phyloP scores from a whole-genome alignment of 2,888 invertebrate genomes.

The Dendrolimus houi region DNA sequence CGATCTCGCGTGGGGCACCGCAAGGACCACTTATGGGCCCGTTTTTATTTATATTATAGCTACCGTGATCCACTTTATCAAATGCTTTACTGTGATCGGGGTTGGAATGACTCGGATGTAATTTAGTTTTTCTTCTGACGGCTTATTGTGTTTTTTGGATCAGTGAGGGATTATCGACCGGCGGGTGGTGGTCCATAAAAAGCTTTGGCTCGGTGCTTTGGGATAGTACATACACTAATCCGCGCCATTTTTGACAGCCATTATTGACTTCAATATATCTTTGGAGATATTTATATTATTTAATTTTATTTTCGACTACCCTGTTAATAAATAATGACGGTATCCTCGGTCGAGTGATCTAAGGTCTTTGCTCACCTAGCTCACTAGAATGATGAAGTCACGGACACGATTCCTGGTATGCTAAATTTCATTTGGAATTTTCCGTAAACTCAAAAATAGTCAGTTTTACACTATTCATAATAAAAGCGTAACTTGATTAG shows the following conservation, averaged over 20 bases:
- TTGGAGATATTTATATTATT: conserved; percentile 7
- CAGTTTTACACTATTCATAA: too few species aligned
- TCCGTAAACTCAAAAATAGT: too few species aligned
- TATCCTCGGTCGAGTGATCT: too few species aligned
- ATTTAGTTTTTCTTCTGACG: conserved; percentile 54
- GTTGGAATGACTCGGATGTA: conserved; percentile 64
- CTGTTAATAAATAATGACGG: too few species aligned
- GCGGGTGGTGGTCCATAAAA: conserved; percentile 52
- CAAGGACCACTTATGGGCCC: conserved; percentile 66
- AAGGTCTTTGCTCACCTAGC: too few species aligned
- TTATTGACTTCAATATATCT: conserved; percentile 36
- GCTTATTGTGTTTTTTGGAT: conserved; percentile 68
- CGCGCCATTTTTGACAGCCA: conserved; percentile 29
- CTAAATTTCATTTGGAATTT: too few species aligned
- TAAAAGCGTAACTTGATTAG: too few species aligned
- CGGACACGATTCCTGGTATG: too few species aligned
- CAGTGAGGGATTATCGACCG: conserved; percentile 50
- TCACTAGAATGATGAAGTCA: too few species aligned
- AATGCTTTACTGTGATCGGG: conserved; percentile 68
- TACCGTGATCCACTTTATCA: conserved; percentile 75
- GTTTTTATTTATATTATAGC: conserved; percentile 67
- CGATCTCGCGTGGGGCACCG: conserved; percentile 52
- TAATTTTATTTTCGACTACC: too few species aligned
- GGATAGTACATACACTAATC: conserved; percentile 38
- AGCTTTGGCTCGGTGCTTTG: conserved; percentile 41